phyloP scores from a whole-genome alignment of 2,797 vertebrate species.

The Aulostomus chinensis region DNA sequence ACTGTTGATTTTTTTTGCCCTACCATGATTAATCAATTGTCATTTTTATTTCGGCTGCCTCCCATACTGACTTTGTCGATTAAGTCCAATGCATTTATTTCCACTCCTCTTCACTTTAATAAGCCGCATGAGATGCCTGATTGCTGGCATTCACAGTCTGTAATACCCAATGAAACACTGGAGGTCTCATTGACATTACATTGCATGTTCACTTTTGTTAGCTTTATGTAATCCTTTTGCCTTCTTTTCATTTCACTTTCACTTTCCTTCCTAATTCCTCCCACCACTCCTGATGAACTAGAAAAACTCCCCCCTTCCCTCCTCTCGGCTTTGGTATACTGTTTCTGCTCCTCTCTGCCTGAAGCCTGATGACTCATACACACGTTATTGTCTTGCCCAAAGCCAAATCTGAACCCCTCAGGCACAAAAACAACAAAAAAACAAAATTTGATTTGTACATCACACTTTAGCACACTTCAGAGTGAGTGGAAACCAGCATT shows the following conservation, averaged over 20 bases:
- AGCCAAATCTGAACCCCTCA: neutral
- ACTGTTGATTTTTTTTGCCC: no score
- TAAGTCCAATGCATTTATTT: no score
- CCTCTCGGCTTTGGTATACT: neutral
- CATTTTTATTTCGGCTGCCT: no score
- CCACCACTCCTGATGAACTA: constrained; percentile 7
- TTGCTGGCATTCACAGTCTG: neutral
- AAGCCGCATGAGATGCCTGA: neutral
- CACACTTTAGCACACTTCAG: no score
- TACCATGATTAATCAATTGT: no score
- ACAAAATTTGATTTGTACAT: no score
- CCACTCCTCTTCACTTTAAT: neutral
- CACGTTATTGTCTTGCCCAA: neutral
- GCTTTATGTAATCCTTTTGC: neutral
- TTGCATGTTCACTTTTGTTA: neutral
- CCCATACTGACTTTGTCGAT: no score
- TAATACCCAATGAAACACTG: neutral
- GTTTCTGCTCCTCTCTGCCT: neutral
- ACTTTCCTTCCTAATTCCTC: neutral
- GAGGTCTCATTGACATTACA: constrained; percentile 14
- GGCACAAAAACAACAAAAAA: neutral
- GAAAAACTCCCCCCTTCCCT: neutral
- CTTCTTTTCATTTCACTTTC: neutral
- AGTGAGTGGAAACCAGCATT: no score
- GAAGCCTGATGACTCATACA: constrained; percentile 15